Conservation (phyloP, 2,113 vertebrate genomes). For the Megaptera novaeangliae region DNA sequence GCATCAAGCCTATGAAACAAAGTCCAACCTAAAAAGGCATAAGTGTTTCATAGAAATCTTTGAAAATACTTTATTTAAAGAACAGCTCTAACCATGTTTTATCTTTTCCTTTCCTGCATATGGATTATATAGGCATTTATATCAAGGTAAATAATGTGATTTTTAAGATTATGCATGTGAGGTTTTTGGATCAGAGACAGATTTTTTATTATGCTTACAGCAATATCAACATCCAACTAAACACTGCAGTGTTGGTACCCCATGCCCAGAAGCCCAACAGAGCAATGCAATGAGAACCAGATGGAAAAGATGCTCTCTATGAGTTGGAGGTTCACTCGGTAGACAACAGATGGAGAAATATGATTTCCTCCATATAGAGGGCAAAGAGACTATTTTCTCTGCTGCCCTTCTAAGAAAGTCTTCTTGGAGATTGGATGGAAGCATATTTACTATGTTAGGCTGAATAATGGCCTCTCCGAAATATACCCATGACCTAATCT, state of each 20-base stretch:
- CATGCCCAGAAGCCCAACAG: neutral
- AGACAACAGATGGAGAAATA: neutral
- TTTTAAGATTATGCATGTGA: neutral
- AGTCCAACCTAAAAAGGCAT: neutral
- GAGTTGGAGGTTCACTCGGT: neutral
- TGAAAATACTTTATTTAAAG: neutral
- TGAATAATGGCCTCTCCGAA: neutral
- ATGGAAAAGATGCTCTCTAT: neutral
- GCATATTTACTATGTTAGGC: neutral
- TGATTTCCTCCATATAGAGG: neutral
- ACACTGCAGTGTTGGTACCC: neutral
- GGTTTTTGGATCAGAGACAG: neutral
- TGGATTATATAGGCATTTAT: neutral
- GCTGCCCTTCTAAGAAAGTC: neutral
- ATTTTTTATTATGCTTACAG: neutral
- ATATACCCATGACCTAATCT: neutral
- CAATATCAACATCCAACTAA: neutral
- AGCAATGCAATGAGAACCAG: neutral
- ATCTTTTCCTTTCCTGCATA: neutral
- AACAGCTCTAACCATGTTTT: neutral
- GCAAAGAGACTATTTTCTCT: neutral
- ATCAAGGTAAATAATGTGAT: neutral
- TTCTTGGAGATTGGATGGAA: neutral
- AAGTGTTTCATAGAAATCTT: neutral
- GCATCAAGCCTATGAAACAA: neutral